Conservation (phyloP, 2,888 invertebrate species). For the Nineta flava region DNA sequence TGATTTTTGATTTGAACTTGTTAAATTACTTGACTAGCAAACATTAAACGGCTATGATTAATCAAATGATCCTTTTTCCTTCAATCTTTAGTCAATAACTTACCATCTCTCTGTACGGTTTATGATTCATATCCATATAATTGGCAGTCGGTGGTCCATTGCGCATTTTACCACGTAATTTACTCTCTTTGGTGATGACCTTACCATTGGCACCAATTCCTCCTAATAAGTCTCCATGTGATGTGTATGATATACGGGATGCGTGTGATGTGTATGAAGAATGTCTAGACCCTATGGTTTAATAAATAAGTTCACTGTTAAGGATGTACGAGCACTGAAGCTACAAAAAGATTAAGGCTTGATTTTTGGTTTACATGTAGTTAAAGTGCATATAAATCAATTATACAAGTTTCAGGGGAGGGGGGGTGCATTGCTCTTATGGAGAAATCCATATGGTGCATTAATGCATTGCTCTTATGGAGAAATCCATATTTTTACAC, state of each 20-base stretch:
- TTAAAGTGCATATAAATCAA: too few relatives aligned
- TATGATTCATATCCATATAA: constrained; percentile 44
- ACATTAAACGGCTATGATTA: not conserved
- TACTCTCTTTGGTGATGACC: constrained; percentile 72
- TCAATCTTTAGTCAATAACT: constrained; percentile 46
- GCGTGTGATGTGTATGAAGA: constrained; percentile 93
- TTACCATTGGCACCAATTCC: constrained; percentile 42
- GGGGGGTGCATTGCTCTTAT: too few relatives aligned
- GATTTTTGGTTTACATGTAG: too few relatives aligned
- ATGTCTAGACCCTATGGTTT: constrained; percentile 58
- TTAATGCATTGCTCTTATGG: too few relatives aligned
- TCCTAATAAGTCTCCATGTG: constrained; percentile 78
- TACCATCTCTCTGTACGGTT: constrained; percentile 38
- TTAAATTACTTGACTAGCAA: not conserved
- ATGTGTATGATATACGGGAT: constrained; percentile 84
- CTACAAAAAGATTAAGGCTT: too few relatives aligned
- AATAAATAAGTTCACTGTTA: too few relatives aligned
- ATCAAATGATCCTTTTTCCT: not conserved
- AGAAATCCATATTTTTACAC: too few relatives aligned
- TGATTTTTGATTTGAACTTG: not conserved
- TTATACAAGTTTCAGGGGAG: too few relatives aligned
- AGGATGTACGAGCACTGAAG: too few relatives aligned
- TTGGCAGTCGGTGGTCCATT: constrained; percentile 42
- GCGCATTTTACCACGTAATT: constrained; percentile 58
- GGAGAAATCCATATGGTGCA: too few relatives aligned